These are phyloP conservation scores for Emydura subglobosa DNA, from an alignment of 2,113 vertebrate species.

Conservation along the genomic window DNA sequence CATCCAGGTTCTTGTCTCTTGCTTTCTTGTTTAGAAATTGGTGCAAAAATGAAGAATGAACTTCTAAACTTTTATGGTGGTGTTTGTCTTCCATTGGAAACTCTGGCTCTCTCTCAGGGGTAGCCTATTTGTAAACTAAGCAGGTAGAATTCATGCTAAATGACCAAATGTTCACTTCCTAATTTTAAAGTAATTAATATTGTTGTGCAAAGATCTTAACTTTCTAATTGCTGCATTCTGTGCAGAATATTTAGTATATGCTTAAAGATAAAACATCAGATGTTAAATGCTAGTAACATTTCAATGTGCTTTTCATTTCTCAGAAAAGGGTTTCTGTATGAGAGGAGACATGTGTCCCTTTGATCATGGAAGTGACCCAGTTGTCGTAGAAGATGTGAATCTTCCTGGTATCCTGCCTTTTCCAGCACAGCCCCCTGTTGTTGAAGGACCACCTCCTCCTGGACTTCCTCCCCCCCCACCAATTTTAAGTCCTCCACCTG, in stretches of 20 bases:
- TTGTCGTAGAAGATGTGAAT: constrained; percentile 98
- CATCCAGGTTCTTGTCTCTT: background rate
- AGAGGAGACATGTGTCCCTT: constrained; percentile 98
- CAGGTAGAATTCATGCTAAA: background rate
- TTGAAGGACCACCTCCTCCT: constrained; percentile 91
- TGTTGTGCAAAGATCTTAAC: background rate
- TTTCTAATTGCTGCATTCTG: background rate
- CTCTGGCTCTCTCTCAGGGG: background rate
- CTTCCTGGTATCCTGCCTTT: constrained; percentile 96
- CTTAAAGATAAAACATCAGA: background rate
- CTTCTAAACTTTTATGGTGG: background rate
- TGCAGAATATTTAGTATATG: rapidly evolving
- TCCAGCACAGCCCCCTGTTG: constrained; percentile 91
- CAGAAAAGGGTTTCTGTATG: constrained; percentile 99
- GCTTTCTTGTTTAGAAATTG: background rate
- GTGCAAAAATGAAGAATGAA: background rate
- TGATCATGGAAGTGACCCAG: constrained; percentile 97
- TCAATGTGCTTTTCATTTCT: constrained; percentile 43
- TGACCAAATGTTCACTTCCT: rapidly evolving
- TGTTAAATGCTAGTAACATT: background rate
- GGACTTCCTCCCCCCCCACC: constrained; percentile 91
- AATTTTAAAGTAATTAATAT: background rate
- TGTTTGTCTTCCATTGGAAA: too few species aligned
- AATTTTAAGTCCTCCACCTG: constrained; percentile 92
- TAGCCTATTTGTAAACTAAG: background rate